These are phyloP conservation scores for Progne subis DNA, from an alignment of 2,113 vertebrate genomes.

Conservation along the genomic window DNA sequence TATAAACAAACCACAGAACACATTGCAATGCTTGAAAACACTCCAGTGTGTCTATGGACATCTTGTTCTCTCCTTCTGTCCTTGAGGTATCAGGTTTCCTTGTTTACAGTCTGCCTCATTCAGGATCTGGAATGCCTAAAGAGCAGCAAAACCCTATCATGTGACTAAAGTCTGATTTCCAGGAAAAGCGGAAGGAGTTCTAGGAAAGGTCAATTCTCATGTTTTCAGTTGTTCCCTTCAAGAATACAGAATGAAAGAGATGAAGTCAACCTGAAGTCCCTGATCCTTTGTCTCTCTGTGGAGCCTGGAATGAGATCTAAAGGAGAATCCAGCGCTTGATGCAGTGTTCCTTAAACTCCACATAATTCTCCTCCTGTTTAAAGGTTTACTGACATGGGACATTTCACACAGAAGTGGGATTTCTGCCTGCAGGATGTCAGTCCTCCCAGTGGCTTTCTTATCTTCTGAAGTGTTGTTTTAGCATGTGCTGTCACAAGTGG, in stretches of 20 bases:
- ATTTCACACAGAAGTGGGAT: neutral
- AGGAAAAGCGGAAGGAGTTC: conserved; percentile 55
- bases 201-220: neutral
- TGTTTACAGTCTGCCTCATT: conserved; percentile 67
- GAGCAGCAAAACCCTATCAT: conserved; percentile 65
- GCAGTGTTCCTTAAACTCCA: neutral
- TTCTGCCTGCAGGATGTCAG: neutral
- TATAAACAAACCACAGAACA: conserved; percentile 44
- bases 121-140: conserved; percentile 68
- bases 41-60: conserved; percentile 57
- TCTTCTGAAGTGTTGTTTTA: neutral
- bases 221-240: neutral
- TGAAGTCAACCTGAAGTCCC: neutral
- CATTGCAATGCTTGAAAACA: conserved; percentile 23
- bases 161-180: conserved; percentile 59
- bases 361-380: neutral
- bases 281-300: neutral
- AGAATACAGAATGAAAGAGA: neutral
- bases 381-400: neutral
- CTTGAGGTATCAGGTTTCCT: conserved; percentile 65
- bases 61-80: conserved; percentile 66
- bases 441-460: neutral
- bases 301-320: neutral
- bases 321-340: neutral
- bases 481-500: neutral